Evolutionary conservation across 2,888 invertebrate genomes (phyloP), one percentile per base, ranked within the genome.

Genomic region (Schrankia costaestrigalis): DNA sequence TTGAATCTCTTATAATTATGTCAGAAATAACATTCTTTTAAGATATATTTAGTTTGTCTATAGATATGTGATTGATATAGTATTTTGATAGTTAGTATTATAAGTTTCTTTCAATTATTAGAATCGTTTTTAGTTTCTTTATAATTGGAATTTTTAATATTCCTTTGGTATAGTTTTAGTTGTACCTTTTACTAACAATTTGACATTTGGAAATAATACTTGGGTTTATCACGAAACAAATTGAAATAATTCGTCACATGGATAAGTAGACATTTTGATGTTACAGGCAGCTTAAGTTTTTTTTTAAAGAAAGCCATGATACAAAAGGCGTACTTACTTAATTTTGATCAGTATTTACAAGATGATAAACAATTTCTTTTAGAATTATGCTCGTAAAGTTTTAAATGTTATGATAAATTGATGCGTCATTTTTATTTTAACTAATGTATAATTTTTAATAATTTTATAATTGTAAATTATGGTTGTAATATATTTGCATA

Each of bases 401-500:
- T 18, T 43, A 18, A 37, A 42, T 44, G 31, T 37, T 35, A 38
- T 15, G 25, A 32, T 27, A 43, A 47, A 26, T 49, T 34, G 26
- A 40, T 48, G 44, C 26, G 35, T 46, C 30, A 41, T 49, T 49
- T 31, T 46, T 51, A 57, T 58, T 55, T 61, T 48, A 38, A 58
- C 45, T 60, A 52, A 61, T 67, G 40, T 58, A 48, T 55, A 50
- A 55, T 63, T 58, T 53, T 42, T 35, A 30, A 31, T 57, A 63
- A 53, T 62, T 56, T 56, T 58, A 59, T 59, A 47, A 48, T 25
- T 77, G 73, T 77, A 78, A 78, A 78, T 78, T 78, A 68, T 78
- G 63, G 51, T 70, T 78, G 74, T 79, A 79, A 78, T 82, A 79
- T 79, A 82, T 77, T 72, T 61, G 63, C 63, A 67, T 76, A 78